Conservation (phyloP, 2,888 invertebrate genomes). For the Drosophila silvestris region DNA sequence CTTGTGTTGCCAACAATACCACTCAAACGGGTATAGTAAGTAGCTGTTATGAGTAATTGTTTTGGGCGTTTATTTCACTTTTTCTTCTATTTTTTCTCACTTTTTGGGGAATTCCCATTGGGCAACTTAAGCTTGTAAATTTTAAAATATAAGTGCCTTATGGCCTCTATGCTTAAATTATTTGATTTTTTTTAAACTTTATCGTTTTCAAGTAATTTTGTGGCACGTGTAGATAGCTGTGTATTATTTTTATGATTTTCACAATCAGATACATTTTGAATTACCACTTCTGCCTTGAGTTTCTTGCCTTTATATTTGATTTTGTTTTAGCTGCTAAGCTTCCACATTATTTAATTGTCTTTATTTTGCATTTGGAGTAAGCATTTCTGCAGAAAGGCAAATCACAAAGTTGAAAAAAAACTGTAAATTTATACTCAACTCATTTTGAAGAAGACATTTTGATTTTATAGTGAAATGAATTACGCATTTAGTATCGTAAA, state of each 20-base stretch:
- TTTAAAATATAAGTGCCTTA: background rate
- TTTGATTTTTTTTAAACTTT: background rate
- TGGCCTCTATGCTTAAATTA: background rate
- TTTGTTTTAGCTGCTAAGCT: slow-evolving; percentile 1
- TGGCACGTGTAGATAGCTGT: background rate
- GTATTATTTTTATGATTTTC: background rate
- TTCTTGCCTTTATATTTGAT: background rate
- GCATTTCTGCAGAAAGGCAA: background rate
- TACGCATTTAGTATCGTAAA: background rate
- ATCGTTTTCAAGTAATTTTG: background rate
- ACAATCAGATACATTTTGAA: too few species aligned
- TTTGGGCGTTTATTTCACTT: background rate
- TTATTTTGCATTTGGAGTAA: slow-evolving; percentile 3
- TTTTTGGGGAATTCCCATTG: background rate
- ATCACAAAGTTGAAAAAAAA: background rate
- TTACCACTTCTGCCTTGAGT: too few species aligned
- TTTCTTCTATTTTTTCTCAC: background rate
- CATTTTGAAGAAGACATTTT: background rate
- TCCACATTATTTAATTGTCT: slow-evolving; percentile 10
- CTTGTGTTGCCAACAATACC: slow-evolving; percentile 29
- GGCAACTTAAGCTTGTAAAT: background rate
- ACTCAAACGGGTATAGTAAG: slow-evolving; percentile 15
- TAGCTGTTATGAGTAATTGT: slow-evolving; percentile 26
- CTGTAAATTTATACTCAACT: background rate
- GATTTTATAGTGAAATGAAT: background rate